Percentiles rank a stretch among this genome's conserved stretches.
phyloP scores from a whole-genome alignment of 1,140 invertebrate genomes.

The Diorhabda elongata region DNA sequence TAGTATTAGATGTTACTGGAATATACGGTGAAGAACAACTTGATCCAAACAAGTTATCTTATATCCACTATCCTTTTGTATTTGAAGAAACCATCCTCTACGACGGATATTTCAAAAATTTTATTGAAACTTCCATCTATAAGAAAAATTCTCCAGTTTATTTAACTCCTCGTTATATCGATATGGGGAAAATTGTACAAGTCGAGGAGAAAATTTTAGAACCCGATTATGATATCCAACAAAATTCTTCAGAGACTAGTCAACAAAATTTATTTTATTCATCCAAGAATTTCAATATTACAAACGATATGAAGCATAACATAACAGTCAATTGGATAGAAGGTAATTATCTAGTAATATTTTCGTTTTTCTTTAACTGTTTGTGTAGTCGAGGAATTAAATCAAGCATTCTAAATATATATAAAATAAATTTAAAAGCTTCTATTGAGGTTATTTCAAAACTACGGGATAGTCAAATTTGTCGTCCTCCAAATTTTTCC shows the following conservation, averaged over 20 bases:
- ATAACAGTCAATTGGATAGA: slow-evolving; percentile 15
- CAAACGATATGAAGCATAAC: slow-evolving; percentile 15
- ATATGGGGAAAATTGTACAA: slow-evolving; percentile 29
- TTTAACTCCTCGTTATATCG: slow-evolving; percentile 25
- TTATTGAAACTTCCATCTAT: slow-evolving; percentile 6
- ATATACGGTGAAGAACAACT: slow-evolving; percentile 16
- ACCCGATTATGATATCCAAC: no score
- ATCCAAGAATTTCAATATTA: slow-evolving; percentile 10
- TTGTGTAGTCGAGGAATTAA: no score
- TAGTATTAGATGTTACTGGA: slow-evolving; percentile 26
- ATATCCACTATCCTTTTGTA: slow-evolving; percentile 10
- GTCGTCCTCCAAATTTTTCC: no score
- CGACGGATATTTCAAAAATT: slow-evolving; percentile 29
- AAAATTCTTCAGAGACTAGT: no score
- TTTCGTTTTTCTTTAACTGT: no score
- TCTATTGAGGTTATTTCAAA: no score
- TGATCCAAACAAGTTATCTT: slow-evolving; percentile 6
- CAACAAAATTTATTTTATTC: not conserved
- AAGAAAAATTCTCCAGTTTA: slow-evolving; percentile 24
- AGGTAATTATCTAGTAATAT: slow-evolving; percentile 10
- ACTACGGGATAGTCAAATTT: no score
- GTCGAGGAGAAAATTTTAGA: not conserved
- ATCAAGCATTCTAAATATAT: no score
- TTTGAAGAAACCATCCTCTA: slow-evolving; percentile 19
- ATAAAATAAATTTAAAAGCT: no score